A percentile compares a stretch with the other conserved stretches of the same genome.
Conservation (phyloP, 1,140 invertebrate species). For the Atta cephalotes region DNA sequence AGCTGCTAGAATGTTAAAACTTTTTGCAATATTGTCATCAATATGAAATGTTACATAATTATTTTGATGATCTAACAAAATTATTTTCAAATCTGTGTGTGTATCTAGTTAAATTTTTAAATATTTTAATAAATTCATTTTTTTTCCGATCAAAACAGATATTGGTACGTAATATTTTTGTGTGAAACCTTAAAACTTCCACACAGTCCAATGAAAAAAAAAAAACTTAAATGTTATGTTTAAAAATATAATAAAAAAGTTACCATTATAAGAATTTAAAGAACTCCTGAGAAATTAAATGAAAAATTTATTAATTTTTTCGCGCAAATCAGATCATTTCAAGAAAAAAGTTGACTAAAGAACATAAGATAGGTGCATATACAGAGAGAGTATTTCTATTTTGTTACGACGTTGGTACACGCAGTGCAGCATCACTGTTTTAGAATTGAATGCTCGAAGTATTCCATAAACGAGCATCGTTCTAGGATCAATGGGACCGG, state of each 20-base stretch:
- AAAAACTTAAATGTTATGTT: too few relatives aligned
- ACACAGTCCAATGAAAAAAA: neutral
- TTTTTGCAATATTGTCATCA: too few relatives aligned
- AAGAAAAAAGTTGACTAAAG: neutral
- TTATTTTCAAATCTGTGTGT: too few relatives aligned
- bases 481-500: constrained; percentile 10
- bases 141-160: too few relatives aligned
- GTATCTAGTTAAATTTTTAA: too few relatives aligned
- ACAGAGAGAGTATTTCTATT: neutral
- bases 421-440: neutral
- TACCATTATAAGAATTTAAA: neutral
- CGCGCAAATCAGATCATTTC: neutral
- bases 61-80: too few relatives aligned
- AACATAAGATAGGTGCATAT: neutral
- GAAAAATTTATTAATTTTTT: neutral
- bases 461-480: constrained; percentile 5
- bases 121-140: too few relatives aligned
- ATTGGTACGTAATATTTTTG: too few relatives aligned
- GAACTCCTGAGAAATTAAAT: neutral
- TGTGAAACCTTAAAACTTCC: too few relatives aligned
- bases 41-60: too few relatives aligned
- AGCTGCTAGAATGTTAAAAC: too few relatives aligned
- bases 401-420: neutral
- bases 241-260: neutral
- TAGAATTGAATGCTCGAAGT: neutral